phyloP scores from a whole-genome alignment of 1,140 invertebrate genomes.

The Zaprionus lachaisei region DNA sequence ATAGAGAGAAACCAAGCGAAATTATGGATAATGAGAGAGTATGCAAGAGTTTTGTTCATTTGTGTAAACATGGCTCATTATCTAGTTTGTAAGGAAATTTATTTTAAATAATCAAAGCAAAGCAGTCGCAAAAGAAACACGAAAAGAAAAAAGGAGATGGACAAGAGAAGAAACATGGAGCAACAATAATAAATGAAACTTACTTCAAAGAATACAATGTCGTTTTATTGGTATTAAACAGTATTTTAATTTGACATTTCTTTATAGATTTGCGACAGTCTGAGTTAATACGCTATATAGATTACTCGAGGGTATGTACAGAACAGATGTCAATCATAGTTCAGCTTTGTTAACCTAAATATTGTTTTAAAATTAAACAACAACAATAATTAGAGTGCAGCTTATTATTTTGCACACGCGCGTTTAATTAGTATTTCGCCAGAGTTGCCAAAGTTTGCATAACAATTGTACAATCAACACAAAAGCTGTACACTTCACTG shows the following conservation, averaged over 20 bases:
- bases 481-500: neutral
- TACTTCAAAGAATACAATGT: constrained; percentile 57
- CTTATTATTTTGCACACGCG: constrained; percentile 2
- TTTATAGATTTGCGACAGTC: neutral
- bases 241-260: neutral
- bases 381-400: neutral
- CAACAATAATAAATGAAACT: constrained; percentile 75
- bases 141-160: neutral
- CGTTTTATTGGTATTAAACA: neutral
- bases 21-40: constrained; percentile 16
- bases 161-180: constrained; percentile 54
- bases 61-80: constrained; percentile 71
- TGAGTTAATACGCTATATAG: neutral
- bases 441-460: constrained; percentile 2
- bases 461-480: constrained; percentile 7
- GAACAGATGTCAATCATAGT: neutral
- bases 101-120: constrained; percentile 67
- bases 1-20: constrained; percentile 18
- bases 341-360: neutral
- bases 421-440: constrained; percentile 5
- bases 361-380: neutral
- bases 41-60: constrained; percentile 46
- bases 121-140: constrained; percentile 35
- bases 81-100: constrained; percentile 74
- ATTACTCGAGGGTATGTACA: neutral